phyloP scores from a whole-genome alignment of 1,140 invertebrate species.

The Pogonomyrmex barbatus region DNA sequence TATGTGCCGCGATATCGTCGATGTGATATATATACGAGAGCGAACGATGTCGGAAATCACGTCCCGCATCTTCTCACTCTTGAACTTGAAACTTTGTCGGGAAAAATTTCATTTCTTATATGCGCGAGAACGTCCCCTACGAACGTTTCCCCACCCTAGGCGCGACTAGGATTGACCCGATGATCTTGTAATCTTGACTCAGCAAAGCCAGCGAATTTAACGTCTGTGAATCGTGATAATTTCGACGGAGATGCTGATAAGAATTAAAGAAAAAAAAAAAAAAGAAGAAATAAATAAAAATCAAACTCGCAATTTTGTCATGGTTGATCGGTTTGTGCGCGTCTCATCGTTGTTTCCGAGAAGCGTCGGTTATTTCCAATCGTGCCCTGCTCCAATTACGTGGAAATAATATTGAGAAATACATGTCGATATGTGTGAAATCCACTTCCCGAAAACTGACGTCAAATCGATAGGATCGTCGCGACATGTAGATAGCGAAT shows the following conservation, averaged over 20 bases:
- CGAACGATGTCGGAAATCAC: background rate
- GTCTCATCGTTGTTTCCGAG: background rate
- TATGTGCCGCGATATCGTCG: background rate
- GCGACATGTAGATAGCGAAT: background rate
- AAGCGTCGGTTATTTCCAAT: slow-evolving; percentile 6
- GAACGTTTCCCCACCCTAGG: background rate
- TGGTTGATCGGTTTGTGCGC: background rate
- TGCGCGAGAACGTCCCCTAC: background rate
- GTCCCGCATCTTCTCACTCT: background rate
- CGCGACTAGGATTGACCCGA: slow-evolving; percentile 13
- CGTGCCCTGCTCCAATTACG: slow-evolving; percentile 11
- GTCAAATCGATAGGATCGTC: slow-evolving; percentile 27
- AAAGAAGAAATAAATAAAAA: background rate
- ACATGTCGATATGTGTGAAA: background rate
- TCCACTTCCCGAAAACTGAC: slow-evolving; percentile 20
- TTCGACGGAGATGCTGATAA: too few relatives aligned
- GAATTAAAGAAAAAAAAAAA: background rate
- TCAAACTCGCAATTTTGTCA: background rate
- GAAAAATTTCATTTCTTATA: slow-evolving; percentile 2
- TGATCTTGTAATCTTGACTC: slow-evolving; percentile 6
- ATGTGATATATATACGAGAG: background rate
- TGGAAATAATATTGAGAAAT: slow-evolving; percentile 4
- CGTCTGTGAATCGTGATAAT: background rate
- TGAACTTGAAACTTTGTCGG: background rate
- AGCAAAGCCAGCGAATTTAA: background rate